Evolutionary conservation across 53 echinoderm and acorn worm genomes (phyloP), one percentile per base, ranked within the genome.

Genomic region (Holothuria leucospilota): DNA sequence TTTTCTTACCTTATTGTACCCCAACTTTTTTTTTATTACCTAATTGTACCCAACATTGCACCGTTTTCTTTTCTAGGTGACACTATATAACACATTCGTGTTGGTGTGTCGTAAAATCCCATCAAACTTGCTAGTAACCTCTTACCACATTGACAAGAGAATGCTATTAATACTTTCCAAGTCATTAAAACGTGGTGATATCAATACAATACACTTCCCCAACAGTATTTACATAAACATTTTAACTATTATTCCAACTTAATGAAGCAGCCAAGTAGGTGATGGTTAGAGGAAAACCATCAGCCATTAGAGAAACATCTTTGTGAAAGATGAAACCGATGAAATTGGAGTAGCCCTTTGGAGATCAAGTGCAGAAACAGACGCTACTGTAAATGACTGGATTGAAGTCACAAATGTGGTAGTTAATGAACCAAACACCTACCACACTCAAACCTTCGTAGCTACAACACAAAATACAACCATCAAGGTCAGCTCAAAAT

Each of bases 371-470:
- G 69, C 69, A 27, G 69, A 69, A 12, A 27, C 69, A 10, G 20
- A 15, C 9, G 69, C 69, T 15, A 29, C 69, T 10, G 29, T 69
- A 6, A 16, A 69, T 8, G 69, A 69, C 69, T 39, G 29, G 25
- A 38, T 69, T 18, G 16, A 69, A 69, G 38, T 69, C 10, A 69
- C 69, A 8, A 69, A 69, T 69, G 69, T 27, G 9, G 39, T 69
- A 18, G 29, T 69, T 8, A 69, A 69, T 29, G 69, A 69, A 29
- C 69, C 69, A 69, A 69, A 69, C 69, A 26, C 25, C 28, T 38
- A 69, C 34, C n/a, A n/a, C n/a, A n/a, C n/a, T n/a, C 7, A 69
- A 24, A 69, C 25, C 0, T 69, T 69, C 28, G 28, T 69, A 29
- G 69, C 69, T 6, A 69, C 39, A 26, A 69, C 69, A 8, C 69